Conservation (phyloP, 2,113 vertebrate genomes). For the Kryptolebias marmoratus region DNA sequence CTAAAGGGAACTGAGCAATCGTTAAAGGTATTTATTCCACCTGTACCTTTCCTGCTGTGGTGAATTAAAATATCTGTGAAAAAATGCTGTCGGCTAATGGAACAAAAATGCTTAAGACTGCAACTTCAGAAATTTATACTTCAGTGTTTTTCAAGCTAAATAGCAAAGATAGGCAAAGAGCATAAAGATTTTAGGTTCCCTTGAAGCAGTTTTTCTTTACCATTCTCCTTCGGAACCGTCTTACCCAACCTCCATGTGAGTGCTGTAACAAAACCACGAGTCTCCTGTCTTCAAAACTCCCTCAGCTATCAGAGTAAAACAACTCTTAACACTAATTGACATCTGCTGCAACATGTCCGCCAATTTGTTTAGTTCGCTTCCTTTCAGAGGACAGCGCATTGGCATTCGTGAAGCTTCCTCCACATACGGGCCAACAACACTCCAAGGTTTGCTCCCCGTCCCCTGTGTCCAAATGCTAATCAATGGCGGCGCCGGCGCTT, state of each 20-base stretch:
- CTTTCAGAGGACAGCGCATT: slow-evolving; percentile 55
- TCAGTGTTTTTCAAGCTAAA: neutral
- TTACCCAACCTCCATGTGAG: neutral
- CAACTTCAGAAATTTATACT: slow-evolving; percentile 1
- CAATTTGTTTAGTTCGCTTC: slow-evolving; percentile 57
- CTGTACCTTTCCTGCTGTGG: neutral
- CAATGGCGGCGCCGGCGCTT: slow-evolving; percentile 48
- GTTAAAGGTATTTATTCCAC: neutral
- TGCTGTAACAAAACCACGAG: neutral
- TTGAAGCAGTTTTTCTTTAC: neutral
- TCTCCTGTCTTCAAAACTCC: slow-evolving; percentile 5
- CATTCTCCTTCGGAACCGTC: neutral
- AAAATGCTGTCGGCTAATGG: neutral
- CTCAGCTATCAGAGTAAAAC: slow-evolving; percentile 17
- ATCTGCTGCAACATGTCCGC: slow-evolving; percentile 57
- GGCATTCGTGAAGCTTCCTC: slow-evolving; percentile 56
- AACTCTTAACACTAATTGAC: slow-evolving; percentile 42
- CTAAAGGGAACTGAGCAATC: neutral
- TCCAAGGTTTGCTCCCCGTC: slow-evolving; percentile 58
- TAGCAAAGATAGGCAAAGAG: neutral
- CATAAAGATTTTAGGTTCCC: neutral
- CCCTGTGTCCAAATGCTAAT: slow-evolving; percentile 72
- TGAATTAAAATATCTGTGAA: neutral
- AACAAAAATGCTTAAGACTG: neutral
- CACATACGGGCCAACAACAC: slow-evolving; percentile 58